phyloP scores from a whole-genome alignment of 2,113 vertebrate genomes.

The Sclerurus mexicanus region DNA sequence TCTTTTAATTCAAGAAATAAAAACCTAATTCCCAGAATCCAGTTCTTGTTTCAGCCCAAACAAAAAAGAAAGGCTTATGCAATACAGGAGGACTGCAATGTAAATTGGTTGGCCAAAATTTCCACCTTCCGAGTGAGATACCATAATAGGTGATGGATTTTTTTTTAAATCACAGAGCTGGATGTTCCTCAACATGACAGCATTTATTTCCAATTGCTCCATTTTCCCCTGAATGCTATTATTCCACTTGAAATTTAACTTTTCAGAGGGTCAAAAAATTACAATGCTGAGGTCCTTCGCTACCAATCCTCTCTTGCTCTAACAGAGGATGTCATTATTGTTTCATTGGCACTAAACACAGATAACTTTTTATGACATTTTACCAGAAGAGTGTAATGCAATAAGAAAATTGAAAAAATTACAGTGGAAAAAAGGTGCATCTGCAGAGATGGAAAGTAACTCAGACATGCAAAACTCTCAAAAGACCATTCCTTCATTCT shows the following conservation, averaged over 20 bases:
- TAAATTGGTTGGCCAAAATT: background rate
- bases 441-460: background rate
- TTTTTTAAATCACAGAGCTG: background rate
- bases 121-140: background rate
- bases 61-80: background rate
- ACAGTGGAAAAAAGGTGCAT: background rate
- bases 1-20: slow-evolving; percentile 50
- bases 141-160: background rate
- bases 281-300: background rate
- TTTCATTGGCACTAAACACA: background rate
- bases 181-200: background rate
- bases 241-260: background rate
- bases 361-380: background rate
- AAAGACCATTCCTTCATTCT: background rate
- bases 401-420: background rate
- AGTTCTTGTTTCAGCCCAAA: slow-evolving; percentile 33
- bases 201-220: slow-evolving; percentile 1
- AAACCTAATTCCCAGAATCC: slow-evolving; percentile 50
- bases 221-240: background rate
- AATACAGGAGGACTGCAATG: background rate
- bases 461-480: background rate
- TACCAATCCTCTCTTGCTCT: background rate
- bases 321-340: background rate
- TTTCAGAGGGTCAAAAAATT: background rate
- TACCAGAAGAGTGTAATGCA: background rate